These are phyloP conservation scores for Mormyrus lacerda DNA, from an alignment of 2,113 vertebrate species.

Conservation along the genomic window DNA sequence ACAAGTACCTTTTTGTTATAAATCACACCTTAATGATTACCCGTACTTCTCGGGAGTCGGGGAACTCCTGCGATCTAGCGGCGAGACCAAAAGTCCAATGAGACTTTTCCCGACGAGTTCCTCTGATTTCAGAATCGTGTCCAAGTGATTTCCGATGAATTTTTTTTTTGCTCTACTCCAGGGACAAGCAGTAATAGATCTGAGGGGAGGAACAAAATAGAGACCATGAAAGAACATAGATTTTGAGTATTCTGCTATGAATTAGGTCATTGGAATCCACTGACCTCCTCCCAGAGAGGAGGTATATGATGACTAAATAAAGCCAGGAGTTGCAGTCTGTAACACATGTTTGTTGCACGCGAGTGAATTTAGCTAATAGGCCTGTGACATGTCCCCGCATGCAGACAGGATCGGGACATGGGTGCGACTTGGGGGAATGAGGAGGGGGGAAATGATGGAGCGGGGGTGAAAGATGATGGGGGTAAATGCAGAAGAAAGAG, in stretches of 20 bases:
- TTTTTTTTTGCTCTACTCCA: conserved; percentile 12
- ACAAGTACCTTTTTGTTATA: not conserved
- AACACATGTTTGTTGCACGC: conserved; percentile 24
- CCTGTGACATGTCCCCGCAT: not conserved
- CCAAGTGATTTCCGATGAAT: not conserved
- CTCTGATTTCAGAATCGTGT: not conserved
- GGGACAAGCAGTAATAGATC: conserved; percentile 28
- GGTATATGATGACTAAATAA: conserved; percentile 44
- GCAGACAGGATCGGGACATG: conserved; percentile 38
- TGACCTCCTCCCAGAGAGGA: conserved; percentile 45
- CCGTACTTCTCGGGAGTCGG: not conserved
- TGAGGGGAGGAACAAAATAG: conserved; percentile 31
- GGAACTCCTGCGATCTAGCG: not conserved
- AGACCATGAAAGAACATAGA: conserved; percentile 51
- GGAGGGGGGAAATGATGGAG: not conserved
- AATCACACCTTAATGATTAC: conserved; percentile 4
- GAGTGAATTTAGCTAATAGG: conserved; percentile 30
- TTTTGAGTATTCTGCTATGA: conserved; percentile 59
- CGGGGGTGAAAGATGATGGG: conserved; percentile 47
- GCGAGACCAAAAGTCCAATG: not conserved
- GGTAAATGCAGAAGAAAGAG: conserved; percentile 50
- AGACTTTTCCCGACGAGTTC: not conserved
- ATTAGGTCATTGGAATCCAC: conserved; percentile 74
- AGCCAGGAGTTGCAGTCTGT: conserved; percentile 52
- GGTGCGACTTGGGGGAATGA: conserved; percentile 56